Evolutionary conservation across 1,140 invertebrate genomes (phyloP).

Genomic region (Dendroctonus valens): DNA sequence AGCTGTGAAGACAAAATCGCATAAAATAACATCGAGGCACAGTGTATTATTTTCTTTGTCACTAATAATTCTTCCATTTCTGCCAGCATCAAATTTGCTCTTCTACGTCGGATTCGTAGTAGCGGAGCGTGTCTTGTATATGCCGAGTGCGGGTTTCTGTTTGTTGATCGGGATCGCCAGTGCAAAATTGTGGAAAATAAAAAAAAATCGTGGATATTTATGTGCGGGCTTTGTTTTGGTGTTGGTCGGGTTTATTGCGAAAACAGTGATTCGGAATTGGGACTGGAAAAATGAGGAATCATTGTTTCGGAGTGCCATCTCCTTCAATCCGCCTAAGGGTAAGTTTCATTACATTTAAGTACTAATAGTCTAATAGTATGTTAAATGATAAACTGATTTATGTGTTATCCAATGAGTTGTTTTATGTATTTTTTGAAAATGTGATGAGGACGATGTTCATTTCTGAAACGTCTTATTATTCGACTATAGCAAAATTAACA

Average conservation of each 20-base stretch:
- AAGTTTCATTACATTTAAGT: conserved; percentile 43
- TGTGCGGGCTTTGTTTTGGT: conserved; percentile 58
- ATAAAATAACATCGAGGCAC: conserved; percentile 42
- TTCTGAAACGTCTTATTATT: too few species aligned
- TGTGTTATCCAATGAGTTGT: too few species aligned
- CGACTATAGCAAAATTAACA: too few species aligned
- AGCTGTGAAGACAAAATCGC: conserved; percentile 34
- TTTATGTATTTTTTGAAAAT: too few species aligned
- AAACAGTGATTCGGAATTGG: conserved; percentile 78
- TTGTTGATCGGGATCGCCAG: conserved; percentile 78
- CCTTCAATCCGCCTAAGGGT: conserved; percentile 98
- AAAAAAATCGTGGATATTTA: conserved; percentile 51
- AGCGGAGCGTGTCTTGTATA: conserved; percentile 91
- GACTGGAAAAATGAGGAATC: conserved; percentile 94
- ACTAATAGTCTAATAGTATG: too few species aligned
- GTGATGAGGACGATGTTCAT: too few species aligned
- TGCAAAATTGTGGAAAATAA: conserved; percentile 53
- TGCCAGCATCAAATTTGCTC: conserved; percentile 90
- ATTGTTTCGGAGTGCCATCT: conserved; percentile 86
- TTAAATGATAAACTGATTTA: too few species aligned
- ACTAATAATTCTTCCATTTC: conserved; percentile 84
- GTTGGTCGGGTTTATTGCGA: conserved; percentile 69
- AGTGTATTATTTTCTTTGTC: conserved; percentile 64
- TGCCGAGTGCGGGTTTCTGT: conserved; percentile 94
- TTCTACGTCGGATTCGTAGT: conserved; percentile 98